phyloP scores from a whole-genome alignment of 2,888 invertebrate species.

The Alitta virens region DNA sequence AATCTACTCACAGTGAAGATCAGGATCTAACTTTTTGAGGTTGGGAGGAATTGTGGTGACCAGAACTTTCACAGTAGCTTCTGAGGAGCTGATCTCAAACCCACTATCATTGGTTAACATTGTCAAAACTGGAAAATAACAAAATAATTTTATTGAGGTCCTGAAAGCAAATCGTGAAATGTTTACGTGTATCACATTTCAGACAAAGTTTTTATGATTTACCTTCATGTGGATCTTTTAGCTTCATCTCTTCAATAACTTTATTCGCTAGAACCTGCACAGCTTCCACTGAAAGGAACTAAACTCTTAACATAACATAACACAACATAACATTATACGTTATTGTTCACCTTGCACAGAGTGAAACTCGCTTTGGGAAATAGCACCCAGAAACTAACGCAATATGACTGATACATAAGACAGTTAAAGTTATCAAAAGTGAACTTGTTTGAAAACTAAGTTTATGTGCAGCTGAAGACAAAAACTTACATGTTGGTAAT shows the following conservation, averaged over 20 bases:
- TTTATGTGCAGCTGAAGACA: neutral
- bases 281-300: constrained; percentile 48
- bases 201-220: too few species aligned
- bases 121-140: constrained; percentile 52
- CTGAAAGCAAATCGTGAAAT: too few species aligned
- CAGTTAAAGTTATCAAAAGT: too few species aligned
- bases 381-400: too few species aligned
- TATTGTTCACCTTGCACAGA: too few species aligned
- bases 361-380: too few species aligned
- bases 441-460: neutral
- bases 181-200: too few species aligned
- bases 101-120: constrained; percentile 69
- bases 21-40: constrained; percentile 86
- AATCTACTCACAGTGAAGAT: constrained; percentile 64
- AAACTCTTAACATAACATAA: too few species aligned
- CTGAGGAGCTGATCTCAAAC: constrained; percentile 81
- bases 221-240: constrained; percentile 58
- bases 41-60: constrained; percentile 94
- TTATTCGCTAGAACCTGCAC: constrained; percentile 28
- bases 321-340: too few species aligned
- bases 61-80: constrained; percentile 84
- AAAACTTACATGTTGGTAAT: constrained; percentile 65
- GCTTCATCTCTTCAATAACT: constrained; percentile 75
- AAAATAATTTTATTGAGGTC: too few species aligned
- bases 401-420: too few species aligned